Conservation (phyloP, 2,888 invertebrate genomes). For the Sialis lutaria region DNA sequence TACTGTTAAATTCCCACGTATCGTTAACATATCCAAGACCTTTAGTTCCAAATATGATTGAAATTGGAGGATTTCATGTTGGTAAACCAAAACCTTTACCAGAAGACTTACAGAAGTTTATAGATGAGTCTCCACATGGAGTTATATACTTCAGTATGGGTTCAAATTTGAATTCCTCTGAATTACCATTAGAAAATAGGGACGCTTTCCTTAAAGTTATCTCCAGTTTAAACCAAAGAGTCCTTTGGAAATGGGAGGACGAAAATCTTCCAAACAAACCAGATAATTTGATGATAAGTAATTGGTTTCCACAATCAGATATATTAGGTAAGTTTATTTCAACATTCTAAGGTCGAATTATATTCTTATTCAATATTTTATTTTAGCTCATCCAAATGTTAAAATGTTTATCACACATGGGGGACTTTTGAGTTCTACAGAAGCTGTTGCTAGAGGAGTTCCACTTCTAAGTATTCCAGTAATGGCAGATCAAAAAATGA, state of each 20-base stretch:
- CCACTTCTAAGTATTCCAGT: slow-evolving; percentile 30
- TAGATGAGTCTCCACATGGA: slow-evolving; percentile 17
- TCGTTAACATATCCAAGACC: slow-evolving; percentile 28
- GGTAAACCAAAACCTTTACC: slow-evolving; percentile 7
- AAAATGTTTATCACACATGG: slow-evolving; percentile 36
- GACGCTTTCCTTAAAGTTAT: slow-evolving; percentile 5
- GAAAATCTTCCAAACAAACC: not conserved
- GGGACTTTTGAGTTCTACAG: slow-evolving; percentile 33
- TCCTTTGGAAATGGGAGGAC: slow-evolving; percentile 4
- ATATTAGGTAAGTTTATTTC: slow-evolving; percentile 9
- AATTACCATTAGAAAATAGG: slow-evolving; percentile 14
- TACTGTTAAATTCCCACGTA: slow-evolving; percentile 16
- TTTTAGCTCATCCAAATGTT: slow-evolving; percentile 28
- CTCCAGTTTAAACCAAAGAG: not conserved
- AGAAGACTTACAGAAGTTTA: slow-evolving; percentile 15
- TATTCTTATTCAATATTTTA: not conserved
- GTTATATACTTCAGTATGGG: slow-evolving; percentile 22
- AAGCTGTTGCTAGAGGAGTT: slow-evolving; percentile 26
- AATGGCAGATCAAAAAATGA: slow-evolving; percentile 26
- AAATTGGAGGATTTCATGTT: slow-evolving; percentile 18
- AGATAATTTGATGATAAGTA: not conserved
- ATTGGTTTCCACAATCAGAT: slow-evolving; percentile 3
- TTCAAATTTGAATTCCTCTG: slow-evolving; percentile 16
- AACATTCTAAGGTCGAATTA: slow-evolving; percentile 10
- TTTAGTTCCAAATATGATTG: slow-evolving; percentile 29